phyloP scores from a whole-genome alignment of 2,797 vertebrate species.

The Brotula barbata region DNA sequence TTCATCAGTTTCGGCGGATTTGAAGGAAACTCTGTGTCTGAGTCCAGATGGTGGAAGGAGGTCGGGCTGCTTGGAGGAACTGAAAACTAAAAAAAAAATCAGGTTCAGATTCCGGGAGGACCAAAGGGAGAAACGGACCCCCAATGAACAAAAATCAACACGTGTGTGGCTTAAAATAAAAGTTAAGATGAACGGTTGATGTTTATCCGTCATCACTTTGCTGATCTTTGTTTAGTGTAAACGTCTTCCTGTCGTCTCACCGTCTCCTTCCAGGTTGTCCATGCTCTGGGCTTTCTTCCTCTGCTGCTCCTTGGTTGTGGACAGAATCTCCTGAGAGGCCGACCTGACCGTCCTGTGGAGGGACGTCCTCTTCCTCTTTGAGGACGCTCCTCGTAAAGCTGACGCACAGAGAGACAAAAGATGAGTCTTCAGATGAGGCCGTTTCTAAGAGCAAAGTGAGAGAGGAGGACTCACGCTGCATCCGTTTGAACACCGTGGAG shows the following conservation, averaged over 20 bases:
- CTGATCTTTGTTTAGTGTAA: too few relatives aligned
- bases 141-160: too few relatives aligned
- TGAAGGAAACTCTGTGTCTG: constrained; percentile 39
- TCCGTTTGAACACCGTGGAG: constrained; percentile 90
- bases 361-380: constrained; percentile 86
- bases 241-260: too few relatives aligned
- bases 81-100: constrained; percentile 56
- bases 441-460: too few relatives aligned
- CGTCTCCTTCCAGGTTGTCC: constrained; percentile 88
- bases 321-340: constrained; percentile 88
- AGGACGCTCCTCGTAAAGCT: constrained; percentile 89
- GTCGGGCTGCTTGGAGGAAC: constrained; percentile 68
- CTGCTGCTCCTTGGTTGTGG: constrained; percentile 78
- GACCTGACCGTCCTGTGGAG: constrained; percentile 83
- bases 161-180: too few relatives aligned
- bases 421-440: too few relatives aligned
- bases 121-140: background rate
- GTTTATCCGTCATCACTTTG: too few relatives aligned
- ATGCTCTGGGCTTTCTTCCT: constrained; percentile 85
- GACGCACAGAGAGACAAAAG: background rate
- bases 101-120: background rate
- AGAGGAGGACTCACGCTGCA: constrained; percentile 81
- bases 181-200: too few relatives aligned
- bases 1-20: constrained; percentile 21
- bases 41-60: constrained; percentile 53